phyloP scores from a whole-genome alignment of 2,113 vertebrate genomes.

The Lanius collurio region DNA sequence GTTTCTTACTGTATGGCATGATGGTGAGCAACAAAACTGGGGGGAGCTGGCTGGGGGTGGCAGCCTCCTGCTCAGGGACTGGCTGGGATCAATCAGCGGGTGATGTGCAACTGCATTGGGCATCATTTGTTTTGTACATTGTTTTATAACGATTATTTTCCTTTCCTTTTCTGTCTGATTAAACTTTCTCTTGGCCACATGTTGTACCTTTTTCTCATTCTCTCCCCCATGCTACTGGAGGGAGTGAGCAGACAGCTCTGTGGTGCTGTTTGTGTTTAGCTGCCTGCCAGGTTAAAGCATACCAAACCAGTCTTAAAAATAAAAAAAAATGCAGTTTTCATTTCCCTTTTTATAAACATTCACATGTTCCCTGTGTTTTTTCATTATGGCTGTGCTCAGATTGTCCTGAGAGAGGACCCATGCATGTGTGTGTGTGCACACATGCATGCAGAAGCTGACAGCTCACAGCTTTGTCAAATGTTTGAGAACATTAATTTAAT shows the following conservation, averaged over 20 bases:
- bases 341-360: neutral
- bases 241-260: neutral
- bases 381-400: neutral
- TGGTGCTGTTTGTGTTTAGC: neutral
- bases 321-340: neutral
- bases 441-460: neutral
- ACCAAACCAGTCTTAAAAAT: neutral
- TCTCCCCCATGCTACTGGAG: neutral
- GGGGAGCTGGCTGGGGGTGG: neutral
- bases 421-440: too few species aligned
- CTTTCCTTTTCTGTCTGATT: neutral
- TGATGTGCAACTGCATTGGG: neutral
- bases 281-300: neutral
- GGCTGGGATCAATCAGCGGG: rapidly evolving
- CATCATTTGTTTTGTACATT: neutral
- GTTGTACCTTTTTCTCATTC: neutral
- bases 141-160: neutral
- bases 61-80: neutral
- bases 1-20: neutral
- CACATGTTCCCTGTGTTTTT: neutral
- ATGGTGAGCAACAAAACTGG: neutral
- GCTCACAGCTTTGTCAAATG: neutral
- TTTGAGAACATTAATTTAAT: neutral
- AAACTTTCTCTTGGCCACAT: neutral
- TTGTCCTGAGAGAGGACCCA: neutral